These are phyloP conservation scores for Argyrosomus regius DNA, from an alignment of 2,797 vertebrate species.

Conservation along the genomic window DNA sequence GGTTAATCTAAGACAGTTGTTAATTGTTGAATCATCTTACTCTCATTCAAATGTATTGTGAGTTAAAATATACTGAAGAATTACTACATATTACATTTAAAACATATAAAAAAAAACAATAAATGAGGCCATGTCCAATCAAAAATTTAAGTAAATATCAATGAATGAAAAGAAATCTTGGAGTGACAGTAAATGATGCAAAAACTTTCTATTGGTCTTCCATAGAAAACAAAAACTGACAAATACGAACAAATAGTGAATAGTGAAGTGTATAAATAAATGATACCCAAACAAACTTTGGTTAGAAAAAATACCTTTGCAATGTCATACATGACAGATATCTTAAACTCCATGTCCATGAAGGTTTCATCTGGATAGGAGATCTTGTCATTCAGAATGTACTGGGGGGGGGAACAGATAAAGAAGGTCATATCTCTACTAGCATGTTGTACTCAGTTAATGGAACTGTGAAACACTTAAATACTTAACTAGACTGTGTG, in stretches of 20 bases:
- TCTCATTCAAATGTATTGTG: background rate
- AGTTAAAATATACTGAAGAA: constrained; percentile 1
- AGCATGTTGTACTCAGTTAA: background rate
- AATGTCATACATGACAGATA: constrained; percentile 96
- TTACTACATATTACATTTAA: background rate
- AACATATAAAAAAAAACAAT: background rate
- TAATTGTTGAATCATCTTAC: background rate
- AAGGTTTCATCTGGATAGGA: constrained; percentile 96
- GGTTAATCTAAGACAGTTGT: background rate
- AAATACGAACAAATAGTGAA: no score
- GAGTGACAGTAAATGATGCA: background rate
- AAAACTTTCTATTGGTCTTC: no score
- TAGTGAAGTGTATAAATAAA: background rate
- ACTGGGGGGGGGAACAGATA: constrained; percentile 74
- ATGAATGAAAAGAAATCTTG: background rate
- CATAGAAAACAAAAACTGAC: background rate
- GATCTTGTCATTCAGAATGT: constrained; percentile 94
- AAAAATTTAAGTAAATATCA: background rate
- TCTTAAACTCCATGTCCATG: constrained; percentile 98
- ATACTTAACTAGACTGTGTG: background rate
- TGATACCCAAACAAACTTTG: background rate
- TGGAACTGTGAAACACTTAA: constrained; percentile 4
- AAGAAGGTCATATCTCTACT: background rate
- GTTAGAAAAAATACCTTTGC: constrained; percentile 88
- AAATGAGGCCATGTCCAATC: background rate